Evolutionary conservation across 2,113 vertebrate species (phyloP).

Genomic region (Notechis scutatus): DNA sequence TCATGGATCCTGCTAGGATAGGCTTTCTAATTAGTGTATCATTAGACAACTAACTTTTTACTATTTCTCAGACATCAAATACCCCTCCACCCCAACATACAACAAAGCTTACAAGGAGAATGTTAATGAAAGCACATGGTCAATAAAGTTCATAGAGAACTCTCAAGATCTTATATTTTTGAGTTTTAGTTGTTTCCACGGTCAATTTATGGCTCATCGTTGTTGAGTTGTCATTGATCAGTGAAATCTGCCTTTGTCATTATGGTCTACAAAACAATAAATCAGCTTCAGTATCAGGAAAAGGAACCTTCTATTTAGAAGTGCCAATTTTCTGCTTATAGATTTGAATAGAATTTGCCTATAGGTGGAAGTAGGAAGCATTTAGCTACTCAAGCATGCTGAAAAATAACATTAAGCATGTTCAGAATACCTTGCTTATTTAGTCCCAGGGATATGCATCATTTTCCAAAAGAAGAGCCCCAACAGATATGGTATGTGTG

Average conservation of each 20-base stretch:
- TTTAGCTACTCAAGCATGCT: neutral
- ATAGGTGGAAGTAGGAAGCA: no score
- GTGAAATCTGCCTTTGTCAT: constrained; percentile 35
- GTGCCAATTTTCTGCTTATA: constrained; percentile 48
- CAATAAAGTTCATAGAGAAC: constrained; percentile 42
- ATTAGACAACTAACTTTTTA: constrained; percentile 57
- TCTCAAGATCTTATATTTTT: constrained; percentile 51
- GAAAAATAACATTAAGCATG: neutral
- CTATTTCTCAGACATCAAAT: constrained; percentile 51
- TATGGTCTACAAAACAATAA: constrained; percentile 33
- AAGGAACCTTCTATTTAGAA: constrained; percentile 46
- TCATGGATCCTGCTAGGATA: constrained; percentile 61
- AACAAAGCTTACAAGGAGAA: constrained; percentile 56
- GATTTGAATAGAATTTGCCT: constrained; percentile 51
- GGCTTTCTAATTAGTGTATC: constrained; percentile 62
- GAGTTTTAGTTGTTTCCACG: constrained; percentile 35
- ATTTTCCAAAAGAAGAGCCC: neutral
- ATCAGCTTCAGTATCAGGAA: constrained; percentile 31
- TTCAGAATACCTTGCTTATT: neutral
- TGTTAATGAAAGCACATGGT: constrained; percentile 63
- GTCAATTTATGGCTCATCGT: constrained; percentile 32
- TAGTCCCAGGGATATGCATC: neutral
- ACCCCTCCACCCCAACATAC: constrained; percentile 38
- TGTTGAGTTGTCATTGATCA: constrained; percentile 41
- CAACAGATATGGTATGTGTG: neutral